Evolutionary conservation across 2,797 vertebrate genomes (phyloP).

Genomic region (Etheostoma perlongum): DNA sequence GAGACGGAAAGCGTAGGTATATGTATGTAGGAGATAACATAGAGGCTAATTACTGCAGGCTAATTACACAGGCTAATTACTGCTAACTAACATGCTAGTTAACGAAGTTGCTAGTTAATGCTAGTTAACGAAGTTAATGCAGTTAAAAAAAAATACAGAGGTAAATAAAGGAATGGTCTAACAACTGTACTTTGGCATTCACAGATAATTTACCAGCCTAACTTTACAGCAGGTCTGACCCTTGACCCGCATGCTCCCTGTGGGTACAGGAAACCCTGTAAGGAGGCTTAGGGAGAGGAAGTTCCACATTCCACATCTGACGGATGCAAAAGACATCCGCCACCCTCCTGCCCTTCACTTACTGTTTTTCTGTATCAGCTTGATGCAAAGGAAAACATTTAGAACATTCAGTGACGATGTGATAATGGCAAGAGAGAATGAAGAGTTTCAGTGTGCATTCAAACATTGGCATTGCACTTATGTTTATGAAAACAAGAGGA

Average conservation of each 20-base stretch:
- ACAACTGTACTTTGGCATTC: conserved; percentile 41
- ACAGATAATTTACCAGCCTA: conserved; percentile 48
- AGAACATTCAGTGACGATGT: background rate
- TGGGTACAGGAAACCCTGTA: conserved; percentile 75
- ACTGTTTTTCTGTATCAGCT: conserved; percentile 34
- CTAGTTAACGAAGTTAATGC: too few relatives aligned
- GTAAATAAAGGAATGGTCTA: conserved; percentile 48
- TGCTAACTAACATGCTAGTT: too few relatives aligned
- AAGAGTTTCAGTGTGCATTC: conserved; percentile 27
- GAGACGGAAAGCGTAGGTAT: too few relatives aligned
- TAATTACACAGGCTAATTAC: too few relatives aligned
- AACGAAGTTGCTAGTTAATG: too few relatives aligned
- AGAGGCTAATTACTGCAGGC: too few relatives aligned
- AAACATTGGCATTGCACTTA: conserved; percentile 2
- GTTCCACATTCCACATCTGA: conserved; percentile 76
- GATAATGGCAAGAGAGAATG: conserved; percentile 6
- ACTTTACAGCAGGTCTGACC: conserved; percentile 60
- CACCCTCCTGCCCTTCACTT: conserved; percentile 4
- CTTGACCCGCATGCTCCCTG: conserved; percentile 52
- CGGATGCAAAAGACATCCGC: conserved; percentile 51
- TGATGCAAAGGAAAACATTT: conserved; percentile 31
- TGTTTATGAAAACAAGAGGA: conserved; percentile 29
- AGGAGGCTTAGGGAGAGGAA: conserved; percentile 73
- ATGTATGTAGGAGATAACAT: too few relatives aligned
- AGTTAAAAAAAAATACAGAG: conserved; percentile 12